These are phyloP conservation scores for Hydriomena furcata DNA, from an alignment of 2,888 invertebrate genomes.

Conservation along the genomic window DNA sequence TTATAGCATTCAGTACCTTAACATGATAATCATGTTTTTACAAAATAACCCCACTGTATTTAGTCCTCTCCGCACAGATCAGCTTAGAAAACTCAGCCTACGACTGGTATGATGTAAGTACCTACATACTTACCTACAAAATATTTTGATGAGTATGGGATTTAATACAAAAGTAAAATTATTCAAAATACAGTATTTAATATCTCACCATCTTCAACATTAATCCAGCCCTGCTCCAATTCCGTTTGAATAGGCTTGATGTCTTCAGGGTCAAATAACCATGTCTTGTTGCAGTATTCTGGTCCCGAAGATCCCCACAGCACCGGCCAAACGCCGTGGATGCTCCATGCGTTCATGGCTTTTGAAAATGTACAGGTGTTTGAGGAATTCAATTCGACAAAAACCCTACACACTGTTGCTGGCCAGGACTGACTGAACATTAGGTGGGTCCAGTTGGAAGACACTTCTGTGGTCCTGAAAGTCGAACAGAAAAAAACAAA, in stretches of 20 bases:
- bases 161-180: too few species aligned
- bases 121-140: too few species aligned
- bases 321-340: conserved; percentile 94
- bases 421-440: conserved; percentile 94
- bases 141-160: too few species aligned
- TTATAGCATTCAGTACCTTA: too few species aligned
- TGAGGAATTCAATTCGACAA: conserved; percentile 84
- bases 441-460: conserved; percentile 87
- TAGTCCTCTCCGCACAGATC: too few species aligned
- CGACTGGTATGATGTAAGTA: too few species aligned
- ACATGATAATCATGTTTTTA: too few species aligned
- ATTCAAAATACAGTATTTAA: too few species aligned
- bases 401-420: conserved; percentile 85
- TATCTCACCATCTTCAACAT: conserved; percentile 84
- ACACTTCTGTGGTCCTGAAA: conserved; percentile 25
- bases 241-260: conserved; percentile 82
- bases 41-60: too few species aligned
- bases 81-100: too few species aligned
- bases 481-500: not conserved
- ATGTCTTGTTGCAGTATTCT: conserved; percentile 86
- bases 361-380: conserved; percentile 86
- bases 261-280: conserved; percentile 85
- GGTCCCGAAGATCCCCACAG: conserved; percentile 87
- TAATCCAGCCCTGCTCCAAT: conserved; percentile 87
- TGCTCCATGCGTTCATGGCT: conserved; percentile 86